Percentiles rank a stretch among this genome's conserved stretches.
phyloP scores from a whole-genome alignment of 2,113 vertebrate species.

The Embiotoca jacksoni region DNA sequence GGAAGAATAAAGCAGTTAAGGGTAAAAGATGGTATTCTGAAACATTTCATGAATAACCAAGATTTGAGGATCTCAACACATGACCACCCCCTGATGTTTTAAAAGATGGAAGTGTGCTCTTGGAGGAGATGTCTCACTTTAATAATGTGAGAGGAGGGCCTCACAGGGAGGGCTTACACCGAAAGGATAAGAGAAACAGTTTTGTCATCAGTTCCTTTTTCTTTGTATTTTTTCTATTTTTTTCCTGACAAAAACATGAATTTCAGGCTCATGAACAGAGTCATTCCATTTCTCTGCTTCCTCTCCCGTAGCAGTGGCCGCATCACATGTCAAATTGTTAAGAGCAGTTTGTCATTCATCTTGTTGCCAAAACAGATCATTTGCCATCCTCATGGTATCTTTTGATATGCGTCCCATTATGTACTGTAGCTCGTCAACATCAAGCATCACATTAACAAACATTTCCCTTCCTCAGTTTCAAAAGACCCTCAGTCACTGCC shows the following conservation, averaged over 20 bases:
- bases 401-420: conserved; percentile 79
- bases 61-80: conserved; percentile 83
- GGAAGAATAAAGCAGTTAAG: conserved; percentile 79
- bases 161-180: conserved; percentile 66
- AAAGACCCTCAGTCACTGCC: conserved; percentile 80
- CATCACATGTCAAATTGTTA: conserved; percentile 60
- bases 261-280: conserved; percentile 9
- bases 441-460: conserved; percentile 82
- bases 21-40: conserved; percentile 78
- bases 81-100: conserved; percentile 85
- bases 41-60: conserved; percentile 84
- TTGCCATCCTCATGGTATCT: conserved; percentile 69
- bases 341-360: conserved; percentile 66
- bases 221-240: conserved; percentile 24
- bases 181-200: conserved; percentile 72
- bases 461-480: conserved; percentile 77
- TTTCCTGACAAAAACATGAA: conserved; percentile 38
- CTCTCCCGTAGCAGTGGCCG: conserved; percentile 40
- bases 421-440: conserved; percentile 74
- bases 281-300: conserved; percentile 31
- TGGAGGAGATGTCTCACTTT: conserved; percentile 75
- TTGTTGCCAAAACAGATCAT: conserved; percentile 77
- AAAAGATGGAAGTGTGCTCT: conserved; percentile 76
- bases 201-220: conserved; percentile 59
- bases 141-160: conserved; percentile 72